These are phyloP conservation scores for Synanthedon myopaeformis DNA, from an alignment of 2,888 invertebrate species.

Conservation along the genomic window DNA sequence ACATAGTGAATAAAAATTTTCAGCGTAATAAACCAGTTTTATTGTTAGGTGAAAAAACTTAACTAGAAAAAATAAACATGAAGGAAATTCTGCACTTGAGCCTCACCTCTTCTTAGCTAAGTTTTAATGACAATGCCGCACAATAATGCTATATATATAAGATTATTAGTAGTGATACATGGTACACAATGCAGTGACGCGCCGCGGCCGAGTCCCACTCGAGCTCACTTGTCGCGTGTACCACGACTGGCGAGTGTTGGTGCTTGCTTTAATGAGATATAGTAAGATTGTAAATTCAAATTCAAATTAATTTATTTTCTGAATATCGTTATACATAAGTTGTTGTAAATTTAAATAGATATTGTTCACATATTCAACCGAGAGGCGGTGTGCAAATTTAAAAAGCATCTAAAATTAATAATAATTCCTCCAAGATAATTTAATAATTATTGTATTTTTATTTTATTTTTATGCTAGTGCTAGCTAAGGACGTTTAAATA, in stretches of 20 bases:
- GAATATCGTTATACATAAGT: no score
- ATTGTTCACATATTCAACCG: no score
- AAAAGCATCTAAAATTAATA: no score
- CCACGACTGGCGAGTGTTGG: conserved; percentile 21
- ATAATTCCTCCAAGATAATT: no score
- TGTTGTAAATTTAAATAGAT: no score
- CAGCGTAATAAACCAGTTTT: neutral
- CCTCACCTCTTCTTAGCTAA: neutral
- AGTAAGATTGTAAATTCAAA: no score
- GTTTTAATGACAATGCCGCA: conserved; percentile 10
- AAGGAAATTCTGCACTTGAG: neutral
- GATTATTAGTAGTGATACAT: conserved; percentile 39
- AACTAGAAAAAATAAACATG: neutral
- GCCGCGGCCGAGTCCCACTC: conserved; percentile 28
- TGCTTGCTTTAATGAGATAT: conserved; percentile 18
- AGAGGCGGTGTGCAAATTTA: no score
- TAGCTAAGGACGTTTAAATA: no score
- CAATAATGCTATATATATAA: conserved; percentile 18
- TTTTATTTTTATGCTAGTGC: no score
- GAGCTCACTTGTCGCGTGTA: conserved; percentile 43
- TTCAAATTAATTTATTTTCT: no score
- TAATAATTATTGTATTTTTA: no score
- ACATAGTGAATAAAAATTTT: no score
- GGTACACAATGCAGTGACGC: conserved; percentile 42
- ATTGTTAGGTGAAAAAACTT: neutral